phyloP scores from a whole-genome alignment of 1,140 invertebrate species.

The Homalodisca vitripennis region DNA sequence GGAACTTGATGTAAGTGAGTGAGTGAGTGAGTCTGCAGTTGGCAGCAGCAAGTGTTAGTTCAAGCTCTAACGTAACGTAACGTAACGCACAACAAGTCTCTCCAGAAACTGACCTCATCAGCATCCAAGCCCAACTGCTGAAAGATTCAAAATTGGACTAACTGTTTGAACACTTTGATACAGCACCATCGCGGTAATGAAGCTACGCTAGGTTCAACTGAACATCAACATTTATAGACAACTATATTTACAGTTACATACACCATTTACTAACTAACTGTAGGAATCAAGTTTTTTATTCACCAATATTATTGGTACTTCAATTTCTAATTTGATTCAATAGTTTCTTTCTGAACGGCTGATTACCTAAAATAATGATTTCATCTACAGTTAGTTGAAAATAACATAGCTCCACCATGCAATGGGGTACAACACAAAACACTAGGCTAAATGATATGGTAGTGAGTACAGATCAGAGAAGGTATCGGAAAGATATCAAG shows the following conservation, averaged over 20 bases:
- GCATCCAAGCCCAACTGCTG: conserved; percentile 87
- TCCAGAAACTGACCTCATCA: conserved; percentile 69
- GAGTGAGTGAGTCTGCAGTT: neutral
- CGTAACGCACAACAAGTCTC: too few species aligned
- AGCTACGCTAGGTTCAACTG: conserved; percentile 35
- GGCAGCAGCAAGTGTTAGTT: neutral
- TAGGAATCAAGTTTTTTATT: neutral
- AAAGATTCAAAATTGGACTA: conserved; percentile 40
- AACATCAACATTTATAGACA: conserved; percentile 17
- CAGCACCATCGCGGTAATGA: conserved; percentile 36
- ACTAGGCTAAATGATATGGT: conserved; percentile 9
- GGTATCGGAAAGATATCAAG: neutral
- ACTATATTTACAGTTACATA: conserved; percentile 23
- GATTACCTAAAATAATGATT: too few species aligned
- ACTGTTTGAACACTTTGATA: conserved; percentile 26
- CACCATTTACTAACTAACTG: conserved; percentile 14
- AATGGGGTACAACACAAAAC: conserved; percentile 13
- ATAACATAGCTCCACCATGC: conserved; percentile 41
- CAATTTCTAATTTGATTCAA: conserved; percentile 3
- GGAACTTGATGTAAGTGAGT: neutral
- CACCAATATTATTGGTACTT: neutral
- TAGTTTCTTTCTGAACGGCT: too few species aligned
- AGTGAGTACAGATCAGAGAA: too few species aligned
- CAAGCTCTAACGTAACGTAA: neutral
- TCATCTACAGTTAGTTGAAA: conserved; percentile 36